Conservation (phyloP, 2,888 invertebrate species). For the Gryllus longicercus region DNA sequence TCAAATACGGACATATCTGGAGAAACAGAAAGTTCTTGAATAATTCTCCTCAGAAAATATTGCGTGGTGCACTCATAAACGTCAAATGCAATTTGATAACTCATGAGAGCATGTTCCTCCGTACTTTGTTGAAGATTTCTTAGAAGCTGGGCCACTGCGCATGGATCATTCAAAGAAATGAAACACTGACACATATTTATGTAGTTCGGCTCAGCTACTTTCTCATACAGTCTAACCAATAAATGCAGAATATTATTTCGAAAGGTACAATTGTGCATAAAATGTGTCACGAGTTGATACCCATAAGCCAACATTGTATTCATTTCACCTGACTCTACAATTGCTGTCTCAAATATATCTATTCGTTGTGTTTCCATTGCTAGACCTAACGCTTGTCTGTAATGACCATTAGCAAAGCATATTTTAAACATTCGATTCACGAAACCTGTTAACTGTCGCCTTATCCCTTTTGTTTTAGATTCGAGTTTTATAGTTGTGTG, state of each 20-base stretch:
- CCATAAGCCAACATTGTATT: slow-evolving; percentile 90
- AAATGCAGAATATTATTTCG: slow-evolving; percentile 85
- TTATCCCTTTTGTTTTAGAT: slow-evolving; percentile 64
- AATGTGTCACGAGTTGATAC: slow-evolving; percentile 93
- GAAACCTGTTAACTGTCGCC: slow-evolving; percentile 82
- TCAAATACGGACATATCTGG: slow-evolving; percentile 61
- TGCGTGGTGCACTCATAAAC: slow-evolving; percentile 98
- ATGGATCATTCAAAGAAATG: slow-evolving; percentile 92
- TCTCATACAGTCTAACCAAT: slow-evolving; percentile 84
- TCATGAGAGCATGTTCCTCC: slow-evolving; percentile 79
- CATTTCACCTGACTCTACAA: slow-evolving; percentile 67
- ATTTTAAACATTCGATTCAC: slow-evolving; percentile 97
- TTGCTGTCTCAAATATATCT: slow-evolving; percentile 92
- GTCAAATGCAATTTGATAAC: slow-evolving; percentile 98
- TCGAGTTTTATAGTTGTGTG: slow-evolving; percentile 64
- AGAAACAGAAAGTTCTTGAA: slow-evolving; percentile 74
- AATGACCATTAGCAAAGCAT: slow-evolving; percentile 92
- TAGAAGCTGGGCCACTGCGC: slow-evolving; percentile 89
- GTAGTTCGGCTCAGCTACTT: slow-evolving; percentile 88
- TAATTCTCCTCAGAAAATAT: slow-evolving; percentile 85
- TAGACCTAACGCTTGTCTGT: slow-evolving; percentile 91
- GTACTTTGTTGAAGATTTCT: slow-evolving; percentile 80
- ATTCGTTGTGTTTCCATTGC: slow-evolving; percentile 94
- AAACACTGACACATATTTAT: slow-evolving; percentile 98
- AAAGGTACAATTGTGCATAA: slow-evolving; percentile 91